Evolutionary conservation across 2,888 invertebrate species (phyloP).

Genomic region (Caenorhabditis angaria): DNA sequence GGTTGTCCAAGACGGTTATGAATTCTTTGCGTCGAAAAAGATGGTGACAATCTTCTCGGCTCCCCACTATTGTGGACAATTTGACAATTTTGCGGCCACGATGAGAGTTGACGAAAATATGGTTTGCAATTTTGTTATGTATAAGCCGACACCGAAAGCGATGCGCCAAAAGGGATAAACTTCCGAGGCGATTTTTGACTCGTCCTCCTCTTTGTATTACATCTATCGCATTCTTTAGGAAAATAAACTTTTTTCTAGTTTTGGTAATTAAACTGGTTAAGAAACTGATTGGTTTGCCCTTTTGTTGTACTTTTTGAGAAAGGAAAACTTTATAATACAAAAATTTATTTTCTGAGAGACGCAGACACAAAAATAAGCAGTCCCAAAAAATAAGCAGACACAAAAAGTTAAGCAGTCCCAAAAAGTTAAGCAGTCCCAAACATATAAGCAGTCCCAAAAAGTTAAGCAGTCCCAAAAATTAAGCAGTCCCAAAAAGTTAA

Average conservation of each 20-base stretch:
- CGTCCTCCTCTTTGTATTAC: not conserved
- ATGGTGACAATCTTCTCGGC: conserved; percentile 65
- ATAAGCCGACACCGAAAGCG: conserved; percentile 50
- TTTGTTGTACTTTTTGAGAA: too few relatives aligned
- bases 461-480: too few relatives aligned
- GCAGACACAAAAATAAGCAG: too few relatives aligned
- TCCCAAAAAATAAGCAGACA: too few relatives aligned
- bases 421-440: too few relatives aligned
- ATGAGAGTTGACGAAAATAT: conserved; percentile 64
- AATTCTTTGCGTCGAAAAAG: conserved; percentile 74
- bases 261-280: too few relatives aligned
- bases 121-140: conserved; percentile 63
- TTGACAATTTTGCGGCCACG: conserved; percentile 61
- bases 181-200: not conserved
- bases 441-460: too few relatives aligned
- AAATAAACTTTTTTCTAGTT: conserved; percentile 1
- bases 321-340: too few relatives aligned
- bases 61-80: conserved; percentile 68
- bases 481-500: too few relatives aligned
- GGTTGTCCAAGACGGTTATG: conserved; percentile 77
- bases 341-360: too few relatives aligned
- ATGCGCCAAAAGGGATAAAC: conserved; percentile 8
- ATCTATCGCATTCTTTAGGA: not conserved
- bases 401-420: too few relatives aligned
- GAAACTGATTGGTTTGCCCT: not conserved